Conservation (phyloP, 2,113 vertebrate genomes). For the Myanophis thanlyinensis region DNA sequence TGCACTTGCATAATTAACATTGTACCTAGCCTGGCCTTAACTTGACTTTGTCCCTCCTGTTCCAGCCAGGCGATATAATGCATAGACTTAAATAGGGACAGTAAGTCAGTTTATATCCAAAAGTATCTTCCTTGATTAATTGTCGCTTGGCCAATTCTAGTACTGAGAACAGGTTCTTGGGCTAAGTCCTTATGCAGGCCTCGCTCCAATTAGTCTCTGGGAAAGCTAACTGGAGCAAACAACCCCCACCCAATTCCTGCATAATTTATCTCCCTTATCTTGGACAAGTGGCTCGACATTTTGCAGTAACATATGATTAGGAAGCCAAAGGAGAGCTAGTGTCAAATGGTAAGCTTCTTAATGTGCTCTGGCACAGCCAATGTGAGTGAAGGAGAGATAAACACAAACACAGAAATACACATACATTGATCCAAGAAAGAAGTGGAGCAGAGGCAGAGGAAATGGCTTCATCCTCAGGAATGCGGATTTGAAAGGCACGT, state of each 20-base stretch:
- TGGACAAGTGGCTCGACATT: conserved; percentile 50
- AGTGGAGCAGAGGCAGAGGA: conserved; percentile 29
- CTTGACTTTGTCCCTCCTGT: not conserved
- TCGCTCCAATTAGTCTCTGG: conserved; percentile 16
- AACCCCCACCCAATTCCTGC: conserved; percentile 26
- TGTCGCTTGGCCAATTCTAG: not conserved
- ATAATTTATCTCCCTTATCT: conserved; percentile 45
- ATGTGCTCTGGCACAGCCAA: conserved; percentile 30
- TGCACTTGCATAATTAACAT: no score
- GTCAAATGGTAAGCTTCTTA: conserved; percentile 48
- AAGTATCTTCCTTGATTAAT: not conserved
- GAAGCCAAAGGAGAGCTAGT: conserved; percentile 46
- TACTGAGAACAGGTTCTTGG: not conserved
- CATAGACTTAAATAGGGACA: not conserved
- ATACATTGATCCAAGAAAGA: conserved; percentile 31
- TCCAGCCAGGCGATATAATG: not conserved
- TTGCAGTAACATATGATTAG: conserved; percentile 50
- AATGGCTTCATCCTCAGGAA: conserved; percentile 40
- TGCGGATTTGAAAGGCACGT: conserved; percentile 34
- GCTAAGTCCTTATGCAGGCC: not conserved
- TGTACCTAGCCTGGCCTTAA: not conserved
- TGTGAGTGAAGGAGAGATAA: conserved; percentile 20
- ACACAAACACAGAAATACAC: conserved; percentile 1
- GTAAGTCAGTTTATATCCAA: not conserved
- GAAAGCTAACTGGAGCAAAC: conserved; percentile 41